Conservation (phyloP, 2,797 vertebrate genomes). For the Thaleichthys pacificus region DNA sequence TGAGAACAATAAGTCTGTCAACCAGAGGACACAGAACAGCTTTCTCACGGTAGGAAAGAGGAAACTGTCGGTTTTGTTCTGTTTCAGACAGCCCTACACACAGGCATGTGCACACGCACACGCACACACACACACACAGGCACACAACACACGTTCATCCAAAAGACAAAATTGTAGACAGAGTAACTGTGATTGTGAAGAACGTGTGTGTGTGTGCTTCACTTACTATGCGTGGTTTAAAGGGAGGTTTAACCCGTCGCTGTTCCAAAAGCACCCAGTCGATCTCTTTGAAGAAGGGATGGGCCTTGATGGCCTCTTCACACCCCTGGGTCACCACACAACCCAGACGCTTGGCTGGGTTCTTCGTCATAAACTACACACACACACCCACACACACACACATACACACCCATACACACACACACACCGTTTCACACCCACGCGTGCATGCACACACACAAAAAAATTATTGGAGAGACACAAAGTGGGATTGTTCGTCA, state of each 20-base stretch:
- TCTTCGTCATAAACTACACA: conserved; percentile 97
- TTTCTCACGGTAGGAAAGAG: not conserved
- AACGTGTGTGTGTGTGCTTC: conserved; percentile 11
- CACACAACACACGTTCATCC: not conserved
- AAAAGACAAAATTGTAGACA: not conserved
- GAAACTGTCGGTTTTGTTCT: not conserved
- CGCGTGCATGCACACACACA: too few relatives aligned
- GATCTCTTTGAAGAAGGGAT: conserved; percentile 97
- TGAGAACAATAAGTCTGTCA: not conserved
- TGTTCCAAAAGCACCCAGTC: conserved; percentile 97
- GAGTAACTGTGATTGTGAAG: not conserved
- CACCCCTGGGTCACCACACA: conserved; percentile 90
- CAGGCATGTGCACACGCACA: too few relatives aligned
- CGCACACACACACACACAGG: not conserved
- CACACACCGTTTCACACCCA: conserved; percentile 15
- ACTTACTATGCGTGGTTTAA: conserved; percentile 99
- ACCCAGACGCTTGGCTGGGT: conserved; percentile 93
- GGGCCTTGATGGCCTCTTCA: conserved; percentile 95
- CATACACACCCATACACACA: conserved; percentile 3
- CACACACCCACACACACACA: not conserved
- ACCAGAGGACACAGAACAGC: not conserved
- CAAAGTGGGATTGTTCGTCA: not conserved
- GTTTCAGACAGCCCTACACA: not conserved
- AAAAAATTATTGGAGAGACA: not conserved
- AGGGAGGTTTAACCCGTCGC: conserved; percentile 95